A percentile compares a stretch with the other conserved stretches of the same genome.
phyloP scores from a whole-genome alignment of 2,888 invertebrate genomes.

The Cinara cedri region DNA sequence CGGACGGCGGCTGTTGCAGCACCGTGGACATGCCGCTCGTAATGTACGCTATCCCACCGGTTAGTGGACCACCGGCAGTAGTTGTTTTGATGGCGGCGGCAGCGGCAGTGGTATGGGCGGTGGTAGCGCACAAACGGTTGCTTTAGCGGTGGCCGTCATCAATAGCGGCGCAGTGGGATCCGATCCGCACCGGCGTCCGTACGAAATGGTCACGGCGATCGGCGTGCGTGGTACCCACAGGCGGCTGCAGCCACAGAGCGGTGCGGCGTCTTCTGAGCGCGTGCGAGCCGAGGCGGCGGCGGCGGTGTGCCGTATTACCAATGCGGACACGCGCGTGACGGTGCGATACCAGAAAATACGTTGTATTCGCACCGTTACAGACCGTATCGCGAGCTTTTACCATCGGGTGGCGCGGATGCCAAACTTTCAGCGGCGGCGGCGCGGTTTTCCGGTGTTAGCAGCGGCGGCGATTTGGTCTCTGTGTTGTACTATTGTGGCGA shows the following conservation, averaged over 20 bases:
- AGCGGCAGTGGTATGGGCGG: neutral
- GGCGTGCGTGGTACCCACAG: neutral
- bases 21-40: slow-evolving; percentile 58
- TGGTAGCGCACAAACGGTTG: neutral
- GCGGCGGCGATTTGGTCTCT: slow-evolving; percentile 11
- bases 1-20: slow-evolving; percentile 59
- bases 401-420: slow-evolving; percentile 17
- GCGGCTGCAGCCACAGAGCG: too few species aligned
- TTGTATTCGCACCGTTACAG: neutral
- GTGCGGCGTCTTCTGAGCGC: slow-evolving; percentile 12
- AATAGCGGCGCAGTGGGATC: neutral
- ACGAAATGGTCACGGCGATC: neutral
- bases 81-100: neutral
- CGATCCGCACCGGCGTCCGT: neutral
- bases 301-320: too few species aligned
- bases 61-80: slow-evolving; percentile 29
- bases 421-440: slow-evolving; percentile 15
- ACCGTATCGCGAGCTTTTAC: slow-evolving; percentile 31
- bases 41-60: slow-evolving; percentile 14
- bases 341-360: slow-evolving; percentile 14
- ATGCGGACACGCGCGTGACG: neutral
- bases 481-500: slow-evolving; percentile 18
- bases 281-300: too few species aligned
- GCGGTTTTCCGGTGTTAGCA: neutral
- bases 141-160: slow-evolving; percentile 18